Conservation (phyloP, 35 echinoderm and acorn worm genomes). For the Apostichopus japonicus region DNA sequence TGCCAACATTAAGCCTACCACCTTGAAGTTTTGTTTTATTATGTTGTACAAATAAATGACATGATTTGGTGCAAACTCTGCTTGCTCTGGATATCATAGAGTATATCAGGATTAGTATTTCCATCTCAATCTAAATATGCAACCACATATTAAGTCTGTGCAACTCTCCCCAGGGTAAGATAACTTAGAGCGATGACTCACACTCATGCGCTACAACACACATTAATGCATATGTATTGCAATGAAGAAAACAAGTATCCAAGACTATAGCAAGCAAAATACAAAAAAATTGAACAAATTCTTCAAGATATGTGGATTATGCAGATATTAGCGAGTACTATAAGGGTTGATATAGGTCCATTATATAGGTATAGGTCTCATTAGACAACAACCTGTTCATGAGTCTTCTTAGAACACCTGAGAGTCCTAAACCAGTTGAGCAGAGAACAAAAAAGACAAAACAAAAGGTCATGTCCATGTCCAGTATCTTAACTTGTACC, state of each 20-base stretch:
- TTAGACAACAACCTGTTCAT: neutral
- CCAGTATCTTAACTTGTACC: no score
- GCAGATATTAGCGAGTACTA: conserved; percentile 4
- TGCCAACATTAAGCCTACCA: neutral
- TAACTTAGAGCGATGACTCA: neutral
- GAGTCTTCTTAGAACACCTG: neutral
- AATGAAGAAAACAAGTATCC: conserved; percentile 6
- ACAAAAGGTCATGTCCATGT: neutral
- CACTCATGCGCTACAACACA: neutral
- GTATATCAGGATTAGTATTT: conserved; percentile 5
- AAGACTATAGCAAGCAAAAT: conserved; percentile 23
- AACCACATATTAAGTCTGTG: neutral
- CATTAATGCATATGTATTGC: conserved; percentile 4
- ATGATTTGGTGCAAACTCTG: neutral
- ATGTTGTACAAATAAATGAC: neutral
- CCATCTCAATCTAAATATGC: conserved; percentile 4
- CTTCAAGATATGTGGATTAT: conserved; percentile 23
- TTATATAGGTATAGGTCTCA: conserved; percentile 7
- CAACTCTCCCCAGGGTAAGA: neutral
- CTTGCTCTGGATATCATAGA: neutral
- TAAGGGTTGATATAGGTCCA: neutral
- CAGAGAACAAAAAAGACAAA: conserved; percentile 10
- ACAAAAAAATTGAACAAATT: conserved; percentile 11
- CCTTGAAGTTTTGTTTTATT: neutral
- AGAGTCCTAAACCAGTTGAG: conserved; percentile 17